Evolutionary conservation across 2,797 vertebrate genomes (phyloP).

Genomic region (Galago senegalensis): DNA sequence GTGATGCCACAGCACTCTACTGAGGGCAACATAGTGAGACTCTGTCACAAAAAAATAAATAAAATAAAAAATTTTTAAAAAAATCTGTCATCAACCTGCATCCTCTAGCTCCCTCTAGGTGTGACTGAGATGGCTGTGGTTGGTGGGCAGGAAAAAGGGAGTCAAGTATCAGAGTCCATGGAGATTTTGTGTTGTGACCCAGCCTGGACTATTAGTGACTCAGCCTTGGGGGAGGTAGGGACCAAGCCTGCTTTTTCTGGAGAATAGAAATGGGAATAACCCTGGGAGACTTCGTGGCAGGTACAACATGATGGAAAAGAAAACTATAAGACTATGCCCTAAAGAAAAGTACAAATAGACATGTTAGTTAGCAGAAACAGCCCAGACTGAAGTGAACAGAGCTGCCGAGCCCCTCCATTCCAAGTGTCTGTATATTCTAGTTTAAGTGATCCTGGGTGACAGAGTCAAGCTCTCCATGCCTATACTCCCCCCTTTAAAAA

Average conservation of each 20-base stretch:
- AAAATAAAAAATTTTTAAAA: conserved; percentile 2
- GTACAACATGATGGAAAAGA: background rate
- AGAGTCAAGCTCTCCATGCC: background rate
- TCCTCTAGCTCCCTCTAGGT: background rate
- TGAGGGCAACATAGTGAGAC: too few species aligned
- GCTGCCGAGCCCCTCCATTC: background rate
- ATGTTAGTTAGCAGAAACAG: background rate
- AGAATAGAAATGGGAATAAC: background rate
- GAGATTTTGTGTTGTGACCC: background rate
- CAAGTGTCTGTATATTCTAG: background rate
- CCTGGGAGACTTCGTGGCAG: background rate
- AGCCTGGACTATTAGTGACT: background rate
- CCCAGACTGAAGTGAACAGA: background rate
- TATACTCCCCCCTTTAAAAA: background rate
- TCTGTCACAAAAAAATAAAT: too few species aligned
- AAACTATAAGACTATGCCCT: background rate
- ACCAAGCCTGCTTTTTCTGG: background rate
- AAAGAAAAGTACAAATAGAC: background rate
- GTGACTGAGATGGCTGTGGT: background rate
- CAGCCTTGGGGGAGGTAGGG: rapidly evolving
- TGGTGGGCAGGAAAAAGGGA: background rate
- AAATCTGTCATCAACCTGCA: background rate
- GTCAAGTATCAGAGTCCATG: background rate
- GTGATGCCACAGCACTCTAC: too few species aligned
- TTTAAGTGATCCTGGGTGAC: background rate